phyloP scores from a whole-genome alignment of 2,113 vertebrate species.

The Protobothrops mucrosquamatus region DNA sequence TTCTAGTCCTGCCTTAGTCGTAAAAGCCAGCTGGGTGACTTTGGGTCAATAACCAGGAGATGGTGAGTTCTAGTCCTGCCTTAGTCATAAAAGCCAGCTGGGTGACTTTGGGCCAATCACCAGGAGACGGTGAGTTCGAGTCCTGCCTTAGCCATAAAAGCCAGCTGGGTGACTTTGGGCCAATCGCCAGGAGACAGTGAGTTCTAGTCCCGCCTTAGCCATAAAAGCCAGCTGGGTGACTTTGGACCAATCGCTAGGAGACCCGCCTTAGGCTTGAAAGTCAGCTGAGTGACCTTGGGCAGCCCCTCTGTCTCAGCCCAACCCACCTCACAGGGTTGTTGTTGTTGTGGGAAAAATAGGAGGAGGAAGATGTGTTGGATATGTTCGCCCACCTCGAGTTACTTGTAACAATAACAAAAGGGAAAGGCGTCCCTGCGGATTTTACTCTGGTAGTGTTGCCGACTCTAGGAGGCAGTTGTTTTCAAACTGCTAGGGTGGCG shows the following conservation, averaged over 20 bases:
- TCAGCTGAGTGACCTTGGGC: too few species aligned
- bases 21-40: too few species aligned
- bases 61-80: too few species aligned
- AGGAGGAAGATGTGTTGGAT: not conserved
- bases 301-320: not conserved
- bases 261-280: not conserved
- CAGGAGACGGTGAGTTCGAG: too few species aligned
- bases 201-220: too few species aligned
- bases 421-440: not conserved
- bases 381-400: not conserved
- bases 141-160: not conserved
- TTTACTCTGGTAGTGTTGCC: not conserved
- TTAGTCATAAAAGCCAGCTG: too few species aligned
- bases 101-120: not conserved
- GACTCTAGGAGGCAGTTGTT: not conserved
- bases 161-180: not conserved
- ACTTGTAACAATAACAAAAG: not conserved
- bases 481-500: not conserved
- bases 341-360: not conserved
- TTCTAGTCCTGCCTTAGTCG: too few species aligned
- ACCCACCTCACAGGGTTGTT: not conserved
- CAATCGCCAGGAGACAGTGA: too few species aligned
- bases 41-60: too few species aligned
- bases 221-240: too few species aligned
- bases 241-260: too few species aligned